Evolutionary conservation across 2,113 vertebrate species (phyloP), one percentile per base, ranked within the genome.

Genomic region (Brienomyrus brachyistius): DNA sequence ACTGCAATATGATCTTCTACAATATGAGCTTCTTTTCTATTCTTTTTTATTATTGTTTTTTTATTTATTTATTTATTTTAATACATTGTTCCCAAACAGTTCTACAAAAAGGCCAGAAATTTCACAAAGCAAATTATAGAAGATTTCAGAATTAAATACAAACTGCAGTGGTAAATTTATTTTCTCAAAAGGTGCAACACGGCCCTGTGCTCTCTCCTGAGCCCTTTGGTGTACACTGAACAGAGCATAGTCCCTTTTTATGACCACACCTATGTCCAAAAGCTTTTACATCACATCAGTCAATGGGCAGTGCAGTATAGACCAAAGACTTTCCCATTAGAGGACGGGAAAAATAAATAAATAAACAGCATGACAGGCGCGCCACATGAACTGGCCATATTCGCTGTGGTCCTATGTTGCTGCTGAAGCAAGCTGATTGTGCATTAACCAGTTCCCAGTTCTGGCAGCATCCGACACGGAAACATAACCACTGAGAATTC

Each of bases 401-500:
- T 62, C 19, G 9, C 27, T 62, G 52, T 13, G 56, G 52, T 66
- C 40, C 87, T 66, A 19, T 21, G 35, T 45, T 31, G 56, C 13
- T 15, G 87, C 59, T n/a, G n/a, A 88, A 47, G 66, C 45, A 31
- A 66, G 87, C 54, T 74, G 43, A 88, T 50, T 74, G 59, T 74
- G 62, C 87, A 70, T 31, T 48, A 66, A 74, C 40, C 62, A 13
- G 15, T 80, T 50, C n/a, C 43, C 51, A 40, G 56, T 19, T 56
- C 62, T 31, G 45, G 43, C 59, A 48, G 9, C 62, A 31, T 48
- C 62, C 62, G 35, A 23, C 62, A 50, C 1, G 23, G 51, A 43
- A 87, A 70, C 59, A 48, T 59, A n/a, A 48, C 62, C 87, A 27
- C 56, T 13, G 59, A 88, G 87, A 88, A 88, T 21, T 47, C 56